A percentile compares a stretch with the other conserved stretches of the same genome.
Evolutionary conservation across 2,797 vertebrate genomes (phyloP).

Genomic region (Craterocephalus amniculus): DNA sequence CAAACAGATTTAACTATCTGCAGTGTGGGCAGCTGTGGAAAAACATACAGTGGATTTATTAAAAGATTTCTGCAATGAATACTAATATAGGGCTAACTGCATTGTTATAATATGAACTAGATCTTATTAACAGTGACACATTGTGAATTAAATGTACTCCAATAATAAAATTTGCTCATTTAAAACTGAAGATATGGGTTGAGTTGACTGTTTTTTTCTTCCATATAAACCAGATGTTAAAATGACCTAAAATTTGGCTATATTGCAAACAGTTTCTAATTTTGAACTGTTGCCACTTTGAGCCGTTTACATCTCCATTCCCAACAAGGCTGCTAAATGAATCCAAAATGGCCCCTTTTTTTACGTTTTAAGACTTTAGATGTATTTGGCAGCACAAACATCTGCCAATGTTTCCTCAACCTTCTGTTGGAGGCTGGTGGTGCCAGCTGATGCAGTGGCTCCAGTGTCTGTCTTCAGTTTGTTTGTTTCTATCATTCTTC

Average conservation of each 20-base stretch:
- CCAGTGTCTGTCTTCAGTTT: not conserved
- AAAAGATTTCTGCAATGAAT: slow-evolving; percentile 1
- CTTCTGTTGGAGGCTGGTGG: slow-evolving; percentile 38
- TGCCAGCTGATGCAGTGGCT: slow-evolving; percentile 9
- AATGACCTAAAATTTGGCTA: not conserved
- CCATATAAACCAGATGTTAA: not conserved
- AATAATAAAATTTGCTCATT: slow-evolving; percentile 53
- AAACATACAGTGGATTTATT: slow-evolving; percentile 12
- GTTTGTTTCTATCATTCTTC: not conserved
- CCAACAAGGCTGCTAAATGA: slow-evolving; percentile 26
- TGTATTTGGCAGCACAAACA: slow-evolving; percentile 48
- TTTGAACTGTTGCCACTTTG: slow-evolving; percentile 15
- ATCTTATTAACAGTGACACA: slow-evolving; percentile 16
- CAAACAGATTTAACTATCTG: slow-evolving; percentile 12
- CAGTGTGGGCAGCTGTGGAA: slow-evolving; percentile 35
- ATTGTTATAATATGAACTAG: slow-evolving; percentile 24
- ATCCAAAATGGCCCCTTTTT: slow-evolving; percentile 24
- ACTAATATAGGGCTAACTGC: slow-evolving; percentile 23
- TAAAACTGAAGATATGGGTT: slow-evolving; percentile 9
- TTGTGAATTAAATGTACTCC: slow-evolving; percentile 31
- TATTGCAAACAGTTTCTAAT: not conserved
- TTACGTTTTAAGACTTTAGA: slow-evolving; percentile 28
- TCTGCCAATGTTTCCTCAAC: slow-evolving; percentile 42
- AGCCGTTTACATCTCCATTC: slow-evolving; percentile 23
- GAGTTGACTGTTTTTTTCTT: not conserved